A percentile compares a stretch with the other conserved stretches of the same genome.
Evolutionary conservation across 2,113 vertebrate species (phyloP).

Genomic region (Glaucidium brasilianum): DNA sequence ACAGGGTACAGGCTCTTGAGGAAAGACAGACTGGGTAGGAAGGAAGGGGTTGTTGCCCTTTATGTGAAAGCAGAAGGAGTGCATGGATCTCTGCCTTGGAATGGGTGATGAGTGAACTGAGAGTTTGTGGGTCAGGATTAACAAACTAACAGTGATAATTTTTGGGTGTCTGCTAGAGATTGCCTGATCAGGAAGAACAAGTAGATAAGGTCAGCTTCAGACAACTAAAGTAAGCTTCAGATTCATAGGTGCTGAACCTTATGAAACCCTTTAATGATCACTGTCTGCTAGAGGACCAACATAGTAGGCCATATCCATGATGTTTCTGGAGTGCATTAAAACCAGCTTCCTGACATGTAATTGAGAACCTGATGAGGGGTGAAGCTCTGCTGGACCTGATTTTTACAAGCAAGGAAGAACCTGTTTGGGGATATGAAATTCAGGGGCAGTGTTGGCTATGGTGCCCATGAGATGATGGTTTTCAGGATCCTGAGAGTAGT

Average conservation of each 20-base stretch:
- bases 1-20: neutral
- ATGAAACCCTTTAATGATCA: neutral
- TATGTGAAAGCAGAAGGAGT: neutral
- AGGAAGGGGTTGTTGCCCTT: neutral
- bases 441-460: neutral
- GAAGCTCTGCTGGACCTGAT: neutral
- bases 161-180: neutral
- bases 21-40: neutral
- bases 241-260: neutral
- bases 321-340: neutral
- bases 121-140: neutral
- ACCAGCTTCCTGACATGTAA: neutral
- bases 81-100: neutral
- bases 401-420: neutral
- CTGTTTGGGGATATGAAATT: neutral
- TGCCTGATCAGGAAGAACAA: neutral
- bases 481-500: neutral
- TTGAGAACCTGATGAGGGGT: neutral
- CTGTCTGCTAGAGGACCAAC: neutral
- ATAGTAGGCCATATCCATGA: neutral
- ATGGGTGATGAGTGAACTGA: neutral
- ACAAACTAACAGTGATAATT: neutral
- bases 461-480: neutral
- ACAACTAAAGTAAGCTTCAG: neutral
- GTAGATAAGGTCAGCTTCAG: neutral